A percentile compares a stretch with the other conserved stretches of the same genome.
These are phyloP conservation scores for Polypedilum pembai DNA, from an alignment of 1,140 invertebrate species.

Conservation along the genomic window DNA sequence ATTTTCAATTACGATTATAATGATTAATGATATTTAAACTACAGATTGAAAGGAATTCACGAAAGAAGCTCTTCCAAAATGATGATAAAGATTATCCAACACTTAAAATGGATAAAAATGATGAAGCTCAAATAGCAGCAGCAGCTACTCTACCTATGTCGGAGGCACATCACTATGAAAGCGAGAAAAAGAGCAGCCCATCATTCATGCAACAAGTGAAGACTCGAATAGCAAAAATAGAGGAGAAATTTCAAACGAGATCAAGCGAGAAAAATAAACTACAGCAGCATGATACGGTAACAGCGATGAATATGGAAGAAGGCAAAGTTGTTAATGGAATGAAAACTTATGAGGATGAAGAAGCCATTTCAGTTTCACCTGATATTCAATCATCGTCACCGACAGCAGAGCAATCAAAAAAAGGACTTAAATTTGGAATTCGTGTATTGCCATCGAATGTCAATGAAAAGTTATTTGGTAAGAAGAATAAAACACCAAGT, in stretches of 20 bases:
- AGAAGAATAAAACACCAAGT: slow-evolving; percentile 40
- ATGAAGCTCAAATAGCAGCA: not conserved
- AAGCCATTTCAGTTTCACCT: slow-evolving; percentile 43
- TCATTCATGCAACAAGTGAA: slow-evolving; percentile 22
- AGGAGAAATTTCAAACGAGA: slow-evolving; percentile 28
- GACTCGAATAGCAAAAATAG: not conserved
- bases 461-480: slow-evolving; percentile 46
- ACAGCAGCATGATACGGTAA: not conserved
- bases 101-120: slow-evolving; percentile 39
- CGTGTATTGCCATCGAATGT: slow-evolving; percentile 53
- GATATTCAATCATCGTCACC: slow-evolving; percentile 35
- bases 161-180: not conserved
- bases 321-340: not conserved
- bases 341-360: slow-evolving; percentile 42
- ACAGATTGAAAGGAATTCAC: slow-evolving; percentile 31
- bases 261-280: not conserved
- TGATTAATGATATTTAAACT: slow-evolving; percentile 30
- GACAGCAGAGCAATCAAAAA: slow-evolving; percentile 44
- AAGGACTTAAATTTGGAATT: slow-evolving; percentile 60
- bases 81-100: slow-evolving; percentile 31
- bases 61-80: slow-evolving; percentile 29
- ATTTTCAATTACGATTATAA: not conserved
- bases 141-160: not conserved
- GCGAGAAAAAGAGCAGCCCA: slow-evolving; percentile 26
- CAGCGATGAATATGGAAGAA: slow-evolving; percentile 5